Base-by-base conservation (phyloP, 2,888 invertebrate species). In the Rhodophaea formosa region DNA sequence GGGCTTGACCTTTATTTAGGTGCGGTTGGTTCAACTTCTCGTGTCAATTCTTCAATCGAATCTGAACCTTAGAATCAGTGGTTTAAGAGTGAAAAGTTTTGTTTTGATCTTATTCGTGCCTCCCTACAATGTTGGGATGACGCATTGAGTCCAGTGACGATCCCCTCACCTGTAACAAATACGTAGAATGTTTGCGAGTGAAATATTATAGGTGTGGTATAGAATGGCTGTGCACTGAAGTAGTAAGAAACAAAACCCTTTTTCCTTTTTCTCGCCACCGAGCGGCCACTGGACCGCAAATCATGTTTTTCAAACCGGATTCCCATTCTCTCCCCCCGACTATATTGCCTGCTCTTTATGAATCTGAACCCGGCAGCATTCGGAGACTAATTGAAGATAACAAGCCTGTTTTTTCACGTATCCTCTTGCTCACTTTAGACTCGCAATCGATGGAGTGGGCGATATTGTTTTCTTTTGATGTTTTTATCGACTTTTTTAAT, bases 371-470 rank as follows among this genome's bases (percentile, higher is more conserved):
- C 79, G 76, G 74, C 77, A 78, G 72, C 75, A 75, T 80, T 83
- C 75, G 77, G 71, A 83, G 86, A 85, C 78, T 84, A 86, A 88
- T 88, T 84, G 84, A 84, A 86, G 81, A 84, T 85, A 87, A 84
- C 83, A 82, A 84, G 77, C 75, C 82, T 84, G 82, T 82, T 88
- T 86, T 87, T 86, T 80, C 77, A 75, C 69, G 68, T 74, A 72
- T 75, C 70, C 63, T 68, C 66, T 78, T 77, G 71, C 77, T 79
- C 75, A 74, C 80, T 85, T 84, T 81, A 69, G 68, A 79, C 77
- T 76, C 70, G 70, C 66, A 68, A 70, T 65, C 72, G 74, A 74
- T 72, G 71, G 70, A 72, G 68, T 68, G 71, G 67, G 64, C 72
- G 74, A 78, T 83, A 81, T 85, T 81, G 77, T 80, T 85, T 82